Conservation (phyloP, 2,888 invertebrate species). For the Fabriciana adippe region DNA sequence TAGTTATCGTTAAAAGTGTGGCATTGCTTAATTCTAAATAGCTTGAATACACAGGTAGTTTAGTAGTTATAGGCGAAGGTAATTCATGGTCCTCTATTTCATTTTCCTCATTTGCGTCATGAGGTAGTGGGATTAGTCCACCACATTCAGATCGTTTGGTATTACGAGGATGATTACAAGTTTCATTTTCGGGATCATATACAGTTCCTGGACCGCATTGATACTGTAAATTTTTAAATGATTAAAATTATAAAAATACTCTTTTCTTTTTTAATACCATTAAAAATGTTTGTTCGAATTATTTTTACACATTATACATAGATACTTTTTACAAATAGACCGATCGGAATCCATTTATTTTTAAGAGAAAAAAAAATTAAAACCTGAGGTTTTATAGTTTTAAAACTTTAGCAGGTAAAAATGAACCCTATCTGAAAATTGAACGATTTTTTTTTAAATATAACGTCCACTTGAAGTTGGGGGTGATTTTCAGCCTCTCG, state of each 20-base stretch:
- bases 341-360: too few species aligned
- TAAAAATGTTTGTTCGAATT: not conserved
- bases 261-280: not conserved
- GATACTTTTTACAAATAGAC: too few species aligned
- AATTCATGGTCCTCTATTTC: slow-evolving; percentile 69
- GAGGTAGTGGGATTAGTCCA: slow-evolving; percentile 46
- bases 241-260: not conserved
- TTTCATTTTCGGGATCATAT: slow-evolving; percentile 85
- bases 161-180: slow-evolving; percentile 87
- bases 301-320: too few species aligned
- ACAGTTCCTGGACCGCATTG: slow-evolving; percentile 89
- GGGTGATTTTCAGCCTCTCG: too few species aligned
- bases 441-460: too few species aligned
- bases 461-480: too few species aligned
- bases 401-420: too few species aligned
- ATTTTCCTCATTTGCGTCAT: slow-evolving; percentile 62
- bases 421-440: too few species aligned
- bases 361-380: too few species aligned
- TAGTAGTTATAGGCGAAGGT: slow-evolving; percentile 61
- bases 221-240: slow-evolving; percentile 71
- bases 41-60: slow-evolving; percentile 44
- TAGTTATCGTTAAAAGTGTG: slow-evolving; percentile 9
- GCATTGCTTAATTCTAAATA: slow-evolving; percentile 29
- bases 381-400: too few species aligned
- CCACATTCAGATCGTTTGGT: slow-evolving; percentile 87